Percentiles rank a stretch among this genome's conserved stretches.
These are phyloP conservation scores for Phlogophora meticulosa DNA, from an alignment of 2,888 invertebrate genomes.

Conservation along the genomic window DNA sequence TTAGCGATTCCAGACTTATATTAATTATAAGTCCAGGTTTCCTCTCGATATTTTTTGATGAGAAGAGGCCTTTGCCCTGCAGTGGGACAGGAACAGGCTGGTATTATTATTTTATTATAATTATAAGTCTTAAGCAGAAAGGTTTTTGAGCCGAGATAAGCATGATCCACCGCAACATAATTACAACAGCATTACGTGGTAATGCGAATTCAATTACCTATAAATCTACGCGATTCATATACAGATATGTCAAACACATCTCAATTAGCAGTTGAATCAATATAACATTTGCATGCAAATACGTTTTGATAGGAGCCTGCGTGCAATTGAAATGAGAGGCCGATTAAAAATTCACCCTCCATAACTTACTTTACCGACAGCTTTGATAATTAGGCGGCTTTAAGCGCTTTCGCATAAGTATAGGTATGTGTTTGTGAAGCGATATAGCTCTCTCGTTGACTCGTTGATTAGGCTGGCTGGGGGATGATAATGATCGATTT, in stretches of 20 bases:
- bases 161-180: background rate
- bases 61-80: no score
- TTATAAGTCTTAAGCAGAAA: no score
- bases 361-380: conserved; percentile 72
- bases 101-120: no score
- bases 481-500: conserved; percentile 52
- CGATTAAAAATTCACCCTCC: conserved; percentile 77
- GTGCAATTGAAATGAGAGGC: conserved; percentile 70
- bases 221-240: conserved; percentile 29
- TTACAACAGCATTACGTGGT: conserved; percentile 4
- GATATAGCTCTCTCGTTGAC: conserved; percentile 34
- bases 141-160: background rate
- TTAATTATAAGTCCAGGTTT: no score
- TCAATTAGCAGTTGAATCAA: conserved; percentile 69
- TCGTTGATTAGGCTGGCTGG: conserved; percentile 45
- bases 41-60: no score
- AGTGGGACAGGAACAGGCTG: no score
- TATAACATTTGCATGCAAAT: conserved; percentile 71
- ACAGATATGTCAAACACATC: conserved; percentile 54
- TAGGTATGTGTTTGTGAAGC: conserved; percentile 39
- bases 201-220: conserved; percentile 36
- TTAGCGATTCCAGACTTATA: no score
- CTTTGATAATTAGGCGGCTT: conserved; percentile 76
- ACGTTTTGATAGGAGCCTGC: conserved; percentile 66
- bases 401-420: conserved; percentile 65